Evolutionary conservation across 2,888 invertebrate species (phyloP).

Genomic region (Adelognathus sp.): DNA sequence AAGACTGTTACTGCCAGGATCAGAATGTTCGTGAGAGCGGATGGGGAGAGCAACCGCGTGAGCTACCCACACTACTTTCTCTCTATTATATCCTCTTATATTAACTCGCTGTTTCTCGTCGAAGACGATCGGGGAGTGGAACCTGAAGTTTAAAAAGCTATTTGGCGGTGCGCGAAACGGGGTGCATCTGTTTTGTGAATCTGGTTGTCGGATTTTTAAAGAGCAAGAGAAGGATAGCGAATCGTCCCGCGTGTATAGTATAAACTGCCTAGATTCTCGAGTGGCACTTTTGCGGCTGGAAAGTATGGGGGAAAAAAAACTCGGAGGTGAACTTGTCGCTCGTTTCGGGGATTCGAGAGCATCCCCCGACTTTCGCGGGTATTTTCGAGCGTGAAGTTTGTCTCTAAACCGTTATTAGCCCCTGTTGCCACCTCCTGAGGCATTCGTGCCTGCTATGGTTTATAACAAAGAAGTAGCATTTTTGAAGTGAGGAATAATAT

Average conservation of each 20-base stretch:
- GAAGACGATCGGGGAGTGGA: constrained; percentile 39
- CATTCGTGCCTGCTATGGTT: neutral
- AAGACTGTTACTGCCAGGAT: constrained; percentile 75
- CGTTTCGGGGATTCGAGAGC: constrained; percentile 50
- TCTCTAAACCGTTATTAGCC: neutral
- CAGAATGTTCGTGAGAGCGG: constrained; percentile 62
- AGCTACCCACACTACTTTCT: constrained; percentile 42
- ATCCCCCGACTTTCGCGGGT: constrained; percentile 10
- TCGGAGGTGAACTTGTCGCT: constrained; percentile 61
- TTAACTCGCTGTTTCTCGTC: constrained; percentile 60
- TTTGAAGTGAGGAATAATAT: too few relatives aligned
- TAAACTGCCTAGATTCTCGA: neutral
- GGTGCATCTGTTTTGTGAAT: constrained; percentile 77
- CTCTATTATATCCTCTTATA: constrained; percentile 60
- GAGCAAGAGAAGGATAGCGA: constrained; percentile 34
- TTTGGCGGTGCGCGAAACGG: constrained; percentile 66
- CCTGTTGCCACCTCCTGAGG: constrained; percentile 15
- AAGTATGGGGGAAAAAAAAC: constrained; percentile 32
- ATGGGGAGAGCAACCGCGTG: constrained; percentile 59
- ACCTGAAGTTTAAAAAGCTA: constrained; percentile 76
- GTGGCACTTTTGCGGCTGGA: constrained; percentile 25
- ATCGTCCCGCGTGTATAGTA: constrained; percentile 33
- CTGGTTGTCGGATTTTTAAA: constrained; percentile 60
- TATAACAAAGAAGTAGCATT: neutral
- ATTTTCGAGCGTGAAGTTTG: constrained; percentile 33